Conservation (phyloP, 2,113 vertebrate genomes). For the Hemichromis elongatus region DNA sequence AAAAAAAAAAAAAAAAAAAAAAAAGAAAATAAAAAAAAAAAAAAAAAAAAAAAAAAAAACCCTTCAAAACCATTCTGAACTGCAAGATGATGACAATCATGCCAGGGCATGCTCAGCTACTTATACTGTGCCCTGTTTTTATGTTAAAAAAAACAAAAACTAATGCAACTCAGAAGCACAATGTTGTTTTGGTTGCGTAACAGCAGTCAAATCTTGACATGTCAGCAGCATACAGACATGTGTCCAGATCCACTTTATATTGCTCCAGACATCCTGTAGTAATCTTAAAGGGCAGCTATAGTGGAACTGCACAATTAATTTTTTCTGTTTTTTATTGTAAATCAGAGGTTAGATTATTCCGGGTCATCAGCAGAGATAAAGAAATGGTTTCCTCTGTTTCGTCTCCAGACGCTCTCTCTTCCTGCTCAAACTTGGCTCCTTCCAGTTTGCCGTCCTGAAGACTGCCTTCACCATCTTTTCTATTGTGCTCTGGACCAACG, state of each 20-base stretch:
- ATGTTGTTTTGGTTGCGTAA: neutral
- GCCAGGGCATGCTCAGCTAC: neutral
- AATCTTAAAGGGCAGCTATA: neutral
- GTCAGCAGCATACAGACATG: neutral
- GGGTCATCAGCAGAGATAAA: neutral
- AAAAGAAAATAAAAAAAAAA: no score
- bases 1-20: no score
- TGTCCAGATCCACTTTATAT: neutral
- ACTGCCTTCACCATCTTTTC: conserved; percentile 78
- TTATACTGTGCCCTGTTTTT: neutral
- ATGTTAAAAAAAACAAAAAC: fast-evolving
- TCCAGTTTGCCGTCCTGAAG: conserved; percentile 82
- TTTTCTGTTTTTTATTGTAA: neutral
- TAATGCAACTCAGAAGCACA: neutral
- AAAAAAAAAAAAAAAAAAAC: neutral
- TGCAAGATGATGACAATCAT: neutral
- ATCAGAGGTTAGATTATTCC: neutral
- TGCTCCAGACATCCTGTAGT: conserved; percentile 1
- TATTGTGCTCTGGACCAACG: conserved; percentile 81
- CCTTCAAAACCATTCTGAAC: neutral
- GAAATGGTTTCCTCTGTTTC: neutral
- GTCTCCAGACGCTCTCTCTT: conserved; percentile 74
- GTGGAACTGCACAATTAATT: neutral
- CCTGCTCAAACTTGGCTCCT: conserved; percentile 82
- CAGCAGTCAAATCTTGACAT: neutral